Conservation (phyloP, 2,888 invertebrate species). For the Steinernema scapterisci region DNA sequence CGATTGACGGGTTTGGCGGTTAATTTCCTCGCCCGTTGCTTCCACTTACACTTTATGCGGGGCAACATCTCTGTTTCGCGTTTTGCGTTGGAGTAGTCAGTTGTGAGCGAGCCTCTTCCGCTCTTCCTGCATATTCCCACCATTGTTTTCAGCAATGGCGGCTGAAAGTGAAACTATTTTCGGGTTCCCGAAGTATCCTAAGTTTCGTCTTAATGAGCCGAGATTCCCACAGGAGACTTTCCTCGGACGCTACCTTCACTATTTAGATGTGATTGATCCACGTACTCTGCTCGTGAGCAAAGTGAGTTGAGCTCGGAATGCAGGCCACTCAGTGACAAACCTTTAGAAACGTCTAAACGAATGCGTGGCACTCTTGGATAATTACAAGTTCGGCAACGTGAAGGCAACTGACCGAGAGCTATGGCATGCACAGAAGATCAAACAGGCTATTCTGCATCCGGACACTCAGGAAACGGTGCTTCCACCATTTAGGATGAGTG, state of each 20-base stretch:
- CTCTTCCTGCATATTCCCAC: not conserved
- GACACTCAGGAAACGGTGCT: conserved; percentile 70
- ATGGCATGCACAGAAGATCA: conserved; percentile 71
- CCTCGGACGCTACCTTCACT: conserved; percentile 69
- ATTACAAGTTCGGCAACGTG: conserved; percentile 63
- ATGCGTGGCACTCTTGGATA: conserved; percentile 68
- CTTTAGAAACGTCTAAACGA: conserved; percentile 67
- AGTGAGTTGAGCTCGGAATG: conserved; percentile 27
- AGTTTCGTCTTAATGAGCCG: conserved; percentile 52
- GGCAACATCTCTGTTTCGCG: too few relatives aligned
- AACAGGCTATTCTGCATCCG: conserved; percentile 67
- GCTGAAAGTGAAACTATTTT: conserved; percentile 44
- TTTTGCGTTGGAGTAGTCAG: too few relatives aligned
- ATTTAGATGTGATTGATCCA: conserved; percentile 71
- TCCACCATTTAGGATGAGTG: conserved; percentile 72
- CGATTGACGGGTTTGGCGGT: too few relatives aligned
- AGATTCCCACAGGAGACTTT: conserved; percentile 67
- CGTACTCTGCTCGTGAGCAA: conserved; percentile 68
- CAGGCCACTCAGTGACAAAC: not conserved
- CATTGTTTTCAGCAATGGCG: not conserved
- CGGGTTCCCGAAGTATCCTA: conserved; percentile 57
- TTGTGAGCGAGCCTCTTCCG: not conserved
- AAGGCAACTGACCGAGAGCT: conserved; percentile 68
- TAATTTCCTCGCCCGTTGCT: too few relatives aligned
- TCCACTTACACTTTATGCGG: too few relatives aligned